Evolutionary conservation across 2,113 vertebrate genomes (phyloP).

Genomic region (Podocnemis expansa): DNA sequence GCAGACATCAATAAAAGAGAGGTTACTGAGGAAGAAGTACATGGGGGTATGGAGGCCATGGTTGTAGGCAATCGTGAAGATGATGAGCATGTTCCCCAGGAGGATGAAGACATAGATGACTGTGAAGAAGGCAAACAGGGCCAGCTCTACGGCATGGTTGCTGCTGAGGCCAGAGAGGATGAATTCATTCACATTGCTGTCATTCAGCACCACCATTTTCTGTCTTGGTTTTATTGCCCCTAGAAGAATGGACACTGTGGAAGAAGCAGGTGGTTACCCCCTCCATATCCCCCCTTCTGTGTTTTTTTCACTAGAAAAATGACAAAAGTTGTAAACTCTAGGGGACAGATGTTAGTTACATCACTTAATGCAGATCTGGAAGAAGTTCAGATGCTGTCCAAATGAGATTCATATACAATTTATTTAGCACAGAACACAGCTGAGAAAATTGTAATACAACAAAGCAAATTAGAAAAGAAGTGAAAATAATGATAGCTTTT

Average conservation of each 20-base stretch:
- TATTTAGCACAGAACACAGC: not conserved
- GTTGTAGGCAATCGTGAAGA: not conserved
- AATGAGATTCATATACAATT: not conserved
- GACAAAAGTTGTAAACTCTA: not conserved
- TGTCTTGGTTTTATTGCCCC: not conserved
- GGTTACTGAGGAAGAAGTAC: slow-evolving; percentile 54
- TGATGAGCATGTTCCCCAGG: slow-evolving; percentile 19
- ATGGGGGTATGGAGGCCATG: slow-evolving; percentile 19
- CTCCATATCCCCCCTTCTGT: not conserved
- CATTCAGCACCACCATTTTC: not conserved
- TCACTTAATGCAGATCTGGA: not conserved
- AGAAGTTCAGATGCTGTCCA: not conserved
- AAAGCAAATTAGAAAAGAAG: too few species aligned
- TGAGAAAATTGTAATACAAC: not conserved
- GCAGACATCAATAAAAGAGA: slow-evolving; percentile 41
- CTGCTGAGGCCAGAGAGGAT: slow-evolving; percentile 17
- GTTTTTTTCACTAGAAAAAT: not conserved
- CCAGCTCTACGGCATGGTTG: not conserved
- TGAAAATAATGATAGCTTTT: too few species aligned
- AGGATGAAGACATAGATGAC: slow-evolving; percentile 29
- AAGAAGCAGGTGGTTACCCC: not conserved
- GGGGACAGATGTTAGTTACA: not conserved
- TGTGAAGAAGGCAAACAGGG: slow-evolving; percentile 2
- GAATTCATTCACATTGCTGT: slow-evolving; percentile 5
- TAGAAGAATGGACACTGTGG: not conserved